These are phyloP conservation scores for Cotesia vestalis DNA, from an alignment of 1,140 invertebrate genomes.

Conservation along the genomic window DNA sequence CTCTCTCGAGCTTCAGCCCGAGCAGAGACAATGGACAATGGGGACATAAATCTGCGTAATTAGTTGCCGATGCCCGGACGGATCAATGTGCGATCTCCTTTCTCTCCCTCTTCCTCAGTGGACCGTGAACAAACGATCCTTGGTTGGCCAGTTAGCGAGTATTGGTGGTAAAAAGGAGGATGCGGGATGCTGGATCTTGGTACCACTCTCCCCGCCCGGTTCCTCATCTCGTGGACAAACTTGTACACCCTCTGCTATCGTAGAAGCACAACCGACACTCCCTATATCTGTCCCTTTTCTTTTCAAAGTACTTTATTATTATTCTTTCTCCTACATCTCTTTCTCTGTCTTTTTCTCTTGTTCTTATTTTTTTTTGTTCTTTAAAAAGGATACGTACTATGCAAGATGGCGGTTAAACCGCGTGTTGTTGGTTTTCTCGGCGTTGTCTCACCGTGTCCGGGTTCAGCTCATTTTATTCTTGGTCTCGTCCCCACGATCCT, in stretches of 20 bases:
- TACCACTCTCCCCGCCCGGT: constrained; percentile 51
- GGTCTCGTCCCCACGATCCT: constrained; percentile 26
- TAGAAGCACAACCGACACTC: constrained; percentile 50
- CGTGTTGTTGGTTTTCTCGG: constrained; percentile 14
- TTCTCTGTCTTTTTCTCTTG: constrained; percentile 21
- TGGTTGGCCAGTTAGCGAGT: constrained; percentile 61
- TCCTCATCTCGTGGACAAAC: constrained; percentile 18
- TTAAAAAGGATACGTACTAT: background rate
- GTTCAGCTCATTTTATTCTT: constrained; percentile 26
- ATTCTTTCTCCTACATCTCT: background rate
- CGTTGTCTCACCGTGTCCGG: constrained; percentile 31
- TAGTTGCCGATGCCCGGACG: constrained; percentile 69
- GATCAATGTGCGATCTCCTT: constrained; percentile 66
- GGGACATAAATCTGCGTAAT: constrained; percentile 75
- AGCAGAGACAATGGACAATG: constrained; percentile 71
- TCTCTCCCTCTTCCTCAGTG: constrained; percentile 46
- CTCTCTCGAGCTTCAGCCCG: constrained; percentile 37
- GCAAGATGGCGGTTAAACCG: constrained; percentile 31
- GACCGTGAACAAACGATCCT: constrained; percentile 61
- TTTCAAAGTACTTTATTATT: background rate
- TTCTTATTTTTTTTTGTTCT: constrained; percentile 3
- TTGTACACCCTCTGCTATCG: constrained; percentile 20
- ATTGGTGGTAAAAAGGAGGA: constrained; percentile 54
- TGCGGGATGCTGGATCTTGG: constrained; percentile 33
- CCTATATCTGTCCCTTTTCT: constrained; percentile 41